These are phyloP conservation scores for Tapera naevia DNA, from an alignment of 2,797 vertebrate species.

Conservation along the genomic window DNA sequence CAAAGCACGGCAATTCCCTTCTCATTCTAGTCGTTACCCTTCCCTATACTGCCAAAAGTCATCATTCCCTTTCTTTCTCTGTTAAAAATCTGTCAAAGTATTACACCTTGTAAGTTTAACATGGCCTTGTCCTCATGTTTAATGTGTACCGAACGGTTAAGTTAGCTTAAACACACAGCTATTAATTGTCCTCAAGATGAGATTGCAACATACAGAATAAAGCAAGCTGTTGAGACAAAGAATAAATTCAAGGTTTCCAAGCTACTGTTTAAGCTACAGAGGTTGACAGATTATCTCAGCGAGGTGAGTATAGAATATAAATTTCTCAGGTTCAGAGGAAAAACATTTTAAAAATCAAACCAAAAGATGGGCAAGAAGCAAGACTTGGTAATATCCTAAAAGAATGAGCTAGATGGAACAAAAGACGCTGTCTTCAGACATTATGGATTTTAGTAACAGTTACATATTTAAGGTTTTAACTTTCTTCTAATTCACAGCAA, in stretches of 20 bases:
- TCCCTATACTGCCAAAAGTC: background rate
- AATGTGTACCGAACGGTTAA: background rate
- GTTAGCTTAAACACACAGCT: background rate
- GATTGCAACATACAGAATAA: background rate
- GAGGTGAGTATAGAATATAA: background rate
- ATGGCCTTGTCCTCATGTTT: background rate
- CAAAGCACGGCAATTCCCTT: rapidly evolving
- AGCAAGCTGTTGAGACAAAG: background rate
- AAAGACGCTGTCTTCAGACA: background rate
- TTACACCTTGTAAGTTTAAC: rapidly evolving
- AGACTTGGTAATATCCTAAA: background rate
- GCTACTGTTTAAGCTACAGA: background rate
- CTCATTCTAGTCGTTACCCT: background rate
- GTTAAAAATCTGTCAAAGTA: background rate
- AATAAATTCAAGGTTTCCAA: background rate
- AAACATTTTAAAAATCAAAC: background rate
- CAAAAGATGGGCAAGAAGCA: background rate
- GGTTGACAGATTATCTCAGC: background rate
- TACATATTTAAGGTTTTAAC: background rate
- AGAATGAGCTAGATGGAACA: background rate
- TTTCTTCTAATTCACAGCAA: background rate
- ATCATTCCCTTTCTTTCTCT: background rate
- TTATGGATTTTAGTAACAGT: background rate
- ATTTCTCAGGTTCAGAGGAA: background rate
- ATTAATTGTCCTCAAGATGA: background rate